These are phyloP conservation scores for Nymphicus hollandicus DNA, from an alignment of 2,113 vertebrate genomes.

Conservation along the genomic window DNA sequence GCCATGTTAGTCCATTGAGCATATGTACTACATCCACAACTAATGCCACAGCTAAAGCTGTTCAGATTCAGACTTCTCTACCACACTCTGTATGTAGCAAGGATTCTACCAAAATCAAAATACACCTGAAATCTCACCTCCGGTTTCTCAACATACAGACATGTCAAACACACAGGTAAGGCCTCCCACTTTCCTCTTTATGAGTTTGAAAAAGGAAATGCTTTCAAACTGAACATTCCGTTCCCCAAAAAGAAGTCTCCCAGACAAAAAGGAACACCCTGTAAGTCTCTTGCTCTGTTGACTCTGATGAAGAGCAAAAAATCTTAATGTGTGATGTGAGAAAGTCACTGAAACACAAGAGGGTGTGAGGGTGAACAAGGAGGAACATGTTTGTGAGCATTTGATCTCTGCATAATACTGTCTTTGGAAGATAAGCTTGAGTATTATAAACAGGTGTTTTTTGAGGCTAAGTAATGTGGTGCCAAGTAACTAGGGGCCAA, in stretches of 20 bases:
- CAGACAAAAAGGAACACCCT: neutral
- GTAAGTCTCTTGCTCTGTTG: neutral
- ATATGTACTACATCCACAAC: neutral
- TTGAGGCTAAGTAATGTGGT: slow-evolving; percentile 30
- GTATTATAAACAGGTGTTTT: slow-evolving; percentile 58
- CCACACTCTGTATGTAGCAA: neutral
- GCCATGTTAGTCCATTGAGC: neutral
- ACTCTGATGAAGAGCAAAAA: neutral
- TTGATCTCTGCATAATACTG: slow-evolving; percentile 37
- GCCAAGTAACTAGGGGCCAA: slow-evolving; percentile 49
- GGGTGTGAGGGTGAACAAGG: slow-evolving; percentile 14
- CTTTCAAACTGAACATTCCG: neutral
- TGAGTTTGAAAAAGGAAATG: neutral
- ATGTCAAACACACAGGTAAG: neutral
- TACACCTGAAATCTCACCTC: neutral
- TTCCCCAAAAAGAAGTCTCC: neutral
- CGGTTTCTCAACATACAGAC: neutral
- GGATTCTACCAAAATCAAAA: neutral
- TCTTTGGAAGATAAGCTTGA: slow-evolving; percentile 40
- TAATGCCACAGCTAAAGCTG: neutral
- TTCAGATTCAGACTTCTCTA: neutral
- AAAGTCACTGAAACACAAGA: neutral
- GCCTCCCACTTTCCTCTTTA: neutral
- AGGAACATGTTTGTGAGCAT: slow-evolving; percentile 21
- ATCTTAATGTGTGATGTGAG: neutral